Evolutionary conservation across 1,140 invertebrate species (phyloP).

Genomic region (Drosophila jambulina): DNA sequence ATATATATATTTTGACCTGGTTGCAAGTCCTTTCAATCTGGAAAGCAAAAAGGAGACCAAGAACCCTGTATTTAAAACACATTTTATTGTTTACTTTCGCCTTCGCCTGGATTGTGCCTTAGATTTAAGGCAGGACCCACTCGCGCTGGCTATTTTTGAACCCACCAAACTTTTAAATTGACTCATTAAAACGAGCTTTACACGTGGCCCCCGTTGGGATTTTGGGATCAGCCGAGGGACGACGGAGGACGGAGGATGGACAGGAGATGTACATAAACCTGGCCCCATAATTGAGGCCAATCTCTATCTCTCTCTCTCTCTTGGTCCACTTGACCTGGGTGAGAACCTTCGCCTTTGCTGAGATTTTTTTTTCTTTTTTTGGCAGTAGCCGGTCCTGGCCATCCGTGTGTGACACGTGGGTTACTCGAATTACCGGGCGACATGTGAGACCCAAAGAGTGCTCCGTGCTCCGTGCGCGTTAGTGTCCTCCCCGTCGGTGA

Average conservation of each 20-base stretch:
- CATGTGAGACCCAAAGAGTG: slow-evolving; percentile 13
- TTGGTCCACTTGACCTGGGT: not conserved
- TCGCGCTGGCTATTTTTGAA: slow-evolving; percentile 38
- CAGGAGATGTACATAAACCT: not conserved
- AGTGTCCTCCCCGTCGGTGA: slow-evolving; percentile 20
- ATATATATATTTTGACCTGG: not conserved
- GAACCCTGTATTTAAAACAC: slow-evolving; percentile 5
- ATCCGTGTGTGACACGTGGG: slow-evolving; percentile 23
- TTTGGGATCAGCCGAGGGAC: slow-evolving; percentile 7
- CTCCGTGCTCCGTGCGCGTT: not conserved
- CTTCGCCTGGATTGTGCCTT: not conserved
- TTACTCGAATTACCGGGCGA: slow-evolving; percentile 3
- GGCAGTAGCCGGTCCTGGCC: not conserved
- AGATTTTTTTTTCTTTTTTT: not conserved
- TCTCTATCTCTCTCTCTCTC: not conserved
- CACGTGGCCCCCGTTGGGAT: slow-evolving; percentile 42
- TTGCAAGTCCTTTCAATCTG: not conserved
- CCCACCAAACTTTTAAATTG: slow-evolving; percentile 50
- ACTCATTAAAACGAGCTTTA: slow-evolving; percentile 63
- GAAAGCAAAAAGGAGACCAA: not conserved
- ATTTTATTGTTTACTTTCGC: slow-evolving; percentile 37
- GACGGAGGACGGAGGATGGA: not conserved
- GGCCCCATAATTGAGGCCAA: slow-evolving; percentile 10
- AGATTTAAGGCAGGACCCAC: not conserved
- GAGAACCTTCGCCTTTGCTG: not conserved